Evolutionary conservation across 2,113 vertebrate genomes (phyloP).

Genomic region (Proterorhinus semilunaris): DNA sequence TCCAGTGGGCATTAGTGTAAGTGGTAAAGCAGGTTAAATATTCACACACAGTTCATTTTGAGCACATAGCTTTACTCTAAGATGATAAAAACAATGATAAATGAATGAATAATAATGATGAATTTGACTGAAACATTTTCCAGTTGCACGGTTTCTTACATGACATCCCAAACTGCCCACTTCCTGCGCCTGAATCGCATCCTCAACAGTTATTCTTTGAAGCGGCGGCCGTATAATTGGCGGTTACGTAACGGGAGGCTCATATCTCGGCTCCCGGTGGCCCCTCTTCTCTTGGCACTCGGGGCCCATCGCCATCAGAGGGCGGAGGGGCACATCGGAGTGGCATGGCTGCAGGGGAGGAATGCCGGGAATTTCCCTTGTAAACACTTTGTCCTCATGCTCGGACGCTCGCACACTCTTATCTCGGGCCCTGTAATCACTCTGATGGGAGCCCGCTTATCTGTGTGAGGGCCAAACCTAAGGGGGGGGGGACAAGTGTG

Average conservation of each 20-base stretch:
- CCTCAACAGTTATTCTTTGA: conserved; percentile 9
- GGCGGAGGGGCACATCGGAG: conserved; percentile 63
- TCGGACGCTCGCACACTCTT: conserved; percentile 57
- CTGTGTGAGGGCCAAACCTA: conserved; percentile 25
- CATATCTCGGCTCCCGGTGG: conserved; percentile 5
- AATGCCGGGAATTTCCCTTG: conserved; percentile 76
- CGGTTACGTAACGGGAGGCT: conserved; percentile 36
- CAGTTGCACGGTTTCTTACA: no score
- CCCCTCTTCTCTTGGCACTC: conserved; percentile 34
- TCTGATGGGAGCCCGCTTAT: conserved; percentile 46
- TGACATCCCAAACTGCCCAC: not conserved
- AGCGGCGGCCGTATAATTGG: conserved; percentile 8
- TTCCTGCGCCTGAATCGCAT: not conserved
- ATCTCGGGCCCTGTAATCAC: conserved; percentile 68
- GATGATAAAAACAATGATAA: no score
- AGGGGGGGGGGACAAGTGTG: not conserved
- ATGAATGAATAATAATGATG: no score
- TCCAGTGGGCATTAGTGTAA: conserved; percentile 11
- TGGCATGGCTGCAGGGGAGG: conserved; percentile 65
- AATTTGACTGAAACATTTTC: no score
- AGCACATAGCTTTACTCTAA: no score
- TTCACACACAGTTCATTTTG: not conserved
- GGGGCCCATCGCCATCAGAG: conserved; percentile 51
- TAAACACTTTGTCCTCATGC: conserved; percentile 67
- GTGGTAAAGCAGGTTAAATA: conserved; percentile 35